Conservation (phyloP, 2,113 vertebrate genomes). For the Bagarius yarrelli region DNA sequence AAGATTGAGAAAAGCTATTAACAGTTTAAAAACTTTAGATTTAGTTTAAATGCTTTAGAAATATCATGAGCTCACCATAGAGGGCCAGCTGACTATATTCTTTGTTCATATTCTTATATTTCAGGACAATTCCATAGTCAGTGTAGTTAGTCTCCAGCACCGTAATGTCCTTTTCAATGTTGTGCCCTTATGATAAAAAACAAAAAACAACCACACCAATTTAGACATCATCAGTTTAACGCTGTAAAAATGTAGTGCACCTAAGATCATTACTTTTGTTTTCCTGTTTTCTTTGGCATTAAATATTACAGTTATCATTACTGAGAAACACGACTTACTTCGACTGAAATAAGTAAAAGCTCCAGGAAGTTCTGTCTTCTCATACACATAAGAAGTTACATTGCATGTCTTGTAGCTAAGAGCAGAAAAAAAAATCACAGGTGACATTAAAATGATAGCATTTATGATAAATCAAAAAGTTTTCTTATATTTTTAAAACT, state of each 20-base stretch:
- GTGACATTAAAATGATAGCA: too few relatives aligned
- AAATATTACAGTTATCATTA: neutral
- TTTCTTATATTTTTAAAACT: too few relatives aligned
- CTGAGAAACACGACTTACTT: conserved; percentile 34
- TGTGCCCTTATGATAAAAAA: conserved; percentile 34
- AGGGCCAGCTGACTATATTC: conserved; percentile 51
- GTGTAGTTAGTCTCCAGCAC: conserved; percentile 54
- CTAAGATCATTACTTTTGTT: neutral
- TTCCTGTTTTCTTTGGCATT: neutral
- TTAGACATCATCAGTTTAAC: neutral
- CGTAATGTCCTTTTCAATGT: conserved; percentile 49
- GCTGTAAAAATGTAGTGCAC: neutral
- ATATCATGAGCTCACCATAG: conserved; percentile 44
- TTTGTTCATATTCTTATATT: conserved; percentile 48
- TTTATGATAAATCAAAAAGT: too few relatives aligned
- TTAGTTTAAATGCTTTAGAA: neutral
- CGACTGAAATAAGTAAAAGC: conserved; percentile 49
- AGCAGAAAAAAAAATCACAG: neutral
- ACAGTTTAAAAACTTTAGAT: neutral
- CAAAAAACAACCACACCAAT: neutral
- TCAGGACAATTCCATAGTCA: conserved; percentile 49
- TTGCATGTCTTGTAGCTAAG: conserved; percentile 41
- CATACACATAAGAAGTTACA: conserved; percentile 33
- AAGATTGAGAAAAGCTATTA: neutral
- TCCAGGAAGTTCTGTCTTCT: conserved; percentile 48